These are phyloP conservation scores for Apamea anceps DNA, from an alignment of 2,888 invertebrate species.

Conservation along the genomic window DNA sequence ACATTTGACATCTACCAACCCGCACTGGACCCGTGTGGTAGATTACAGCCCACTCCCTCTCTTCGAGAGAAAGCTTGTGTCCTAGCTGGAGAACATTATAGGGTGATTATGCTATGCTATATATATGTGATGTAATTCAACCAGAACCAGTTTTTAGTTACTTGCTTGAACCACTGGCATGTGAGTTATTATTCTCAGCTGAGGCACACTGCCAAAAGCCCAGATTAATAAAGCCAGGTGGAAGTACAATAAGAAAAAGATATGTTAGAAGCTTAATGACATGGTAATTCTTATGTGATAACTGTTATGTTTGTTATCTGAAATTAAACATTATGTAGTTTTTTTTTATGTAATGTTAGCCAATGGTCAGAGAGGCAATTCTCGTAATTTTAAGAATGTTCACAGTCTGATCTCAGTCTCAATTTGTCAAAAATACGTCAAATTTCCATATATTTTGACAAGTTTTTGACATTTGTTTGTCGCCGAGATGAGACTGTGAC, in stretches of 20 bases:
- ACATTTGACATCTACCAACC: no score
- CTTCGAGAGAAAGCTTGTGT: no score
- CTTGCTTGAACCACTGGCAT: not conserved
- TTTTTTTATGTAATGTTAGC: no score
- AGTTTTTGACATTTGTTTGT: no score
- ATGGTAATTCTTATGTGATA: not conserved
- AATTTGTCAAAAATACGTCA: no score
- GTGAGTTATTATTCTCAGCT: not conserved
- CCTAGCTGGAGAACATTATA: not conserved
- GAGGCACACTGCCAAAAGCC: slow-evolving; percentile 14
- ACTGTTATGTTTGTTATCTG: not conserved
- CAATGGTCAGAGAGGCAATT: no score
- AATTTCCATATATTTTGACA: no score
- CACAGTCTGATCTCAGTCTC: no score
- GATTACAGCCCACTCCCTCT: not conserved
- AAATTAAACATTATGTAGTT: no score
- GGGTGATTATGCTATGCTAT: not conserved
- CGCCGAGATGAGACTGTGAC: no score
- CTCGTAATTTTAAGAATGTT: no score
- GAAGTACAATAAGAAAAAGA: not conserved
- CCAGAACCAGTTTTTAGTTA: not conserved
- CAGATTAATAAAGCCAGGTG: not conserved
- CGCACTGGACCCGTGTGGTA: not conserved
- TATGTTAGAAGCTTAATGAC: not conserved
- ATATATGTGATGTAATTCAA: not conserved